Evolutionary conservation across 1,140 invertebrate genomes (phyloP).

Genomic region (Zaprionus ghesquierei): DNA sequence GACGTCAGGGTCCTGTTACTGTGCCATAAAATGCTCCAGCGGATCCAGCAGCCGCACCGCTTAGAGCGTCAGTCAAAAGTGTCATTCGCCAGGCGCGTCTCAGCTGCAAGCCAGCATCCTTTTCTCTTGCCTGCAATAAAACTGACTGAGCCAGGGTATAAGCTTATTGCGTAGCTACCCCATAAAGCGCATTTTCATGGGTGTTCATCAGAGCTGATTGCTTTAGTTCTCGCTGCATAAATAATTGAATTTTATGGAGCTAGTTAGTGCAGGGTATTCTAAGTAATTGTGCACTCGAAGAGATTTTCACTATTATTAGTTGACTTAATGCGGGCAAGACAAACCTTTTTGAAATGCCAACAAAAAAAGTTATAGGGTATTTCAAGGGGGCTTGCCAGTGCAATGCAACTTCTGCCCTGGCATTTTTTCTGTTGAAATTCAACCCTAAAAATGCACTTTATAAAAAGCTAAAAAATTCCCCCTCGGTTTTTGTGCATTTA

Average conservation of each 20-base stretch:
- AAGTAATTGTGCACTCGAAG: neutral
- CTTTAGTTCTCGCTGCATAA: neutral
- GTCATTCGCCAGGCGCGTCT: conserved; percentile 49
- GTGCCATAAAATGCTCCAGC: conserved; percentile 6
- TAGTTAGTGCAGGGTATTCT: neutral
- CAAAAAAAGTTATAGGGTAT: neutral
- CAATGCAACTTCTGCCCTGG: too few relatives aligned
- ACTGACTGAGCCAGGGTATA: neutral
- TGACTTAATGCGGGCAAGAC: neutral
- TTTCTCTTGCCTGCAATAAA: neutral
- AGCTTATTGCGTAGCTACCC: neutral
- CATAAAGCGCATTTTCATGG: neutral
- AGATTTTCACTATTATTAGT: neutral
- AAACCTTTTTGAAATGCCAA: neutral
- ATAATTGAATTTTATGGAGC: neutral
- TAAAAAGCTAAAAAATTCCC: conserved; percentile 15
- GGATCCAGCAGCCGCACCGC: conserved; percentile 23
- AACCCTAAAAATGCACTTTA: neutral
- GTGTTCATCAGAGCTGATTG: neutral
- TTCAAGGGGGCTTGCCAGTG: too few relatives aligned
- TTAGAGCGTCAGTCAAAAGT: conserved; percentile 61
- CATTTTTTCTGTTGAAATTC: neutral
- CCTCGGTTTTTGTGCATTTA: conserved; percentile 27
- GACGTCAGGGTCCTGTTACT: conserved; percentile 39
- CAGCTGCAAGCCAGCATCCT: neutral